These are phyloP conservation scores for Popillia japonica DNA, from an alignment of 1,140 invertebrate species.

Conservation along the genomic window DNA sequence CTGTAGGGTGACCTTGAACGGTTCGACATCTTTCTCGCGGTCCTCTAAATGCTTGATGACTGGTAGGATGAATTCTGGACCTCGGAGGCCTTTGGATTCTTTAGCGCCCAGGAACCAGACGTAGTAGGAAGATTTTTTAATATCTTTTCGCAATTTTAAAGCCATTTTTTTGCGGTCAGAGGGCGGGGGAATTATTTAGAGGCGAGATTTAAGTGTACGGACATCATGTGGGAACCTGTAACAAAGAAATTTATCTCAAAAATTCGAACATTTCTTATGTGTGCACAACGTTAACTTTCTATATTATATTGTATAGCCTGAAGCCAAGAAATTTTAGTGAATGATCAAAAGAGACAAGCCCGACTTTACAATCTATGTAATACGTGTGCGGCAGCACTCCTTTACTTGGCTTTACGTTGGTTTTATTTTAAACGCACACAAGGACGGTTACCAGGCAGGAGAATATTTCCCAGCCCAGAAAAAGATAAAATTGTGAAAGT, in stretches of 20 bases:
- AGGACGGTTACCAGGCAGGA: not conserved
- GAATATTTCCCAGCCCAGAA: not conserved
- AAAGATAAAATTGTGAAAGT: not conserved
- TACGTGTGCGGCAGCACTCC: not conserved
- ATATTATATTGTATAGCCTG: not conserved
- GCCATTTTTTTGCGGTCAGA: constrained; percentile 68
- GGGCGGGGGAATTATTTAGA: constrained; percentile 17
- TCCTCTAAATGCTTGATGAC: constrained; percentile 86
- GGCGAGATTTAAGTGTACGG: not conserved
- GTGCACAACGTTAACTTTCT: not conserved
- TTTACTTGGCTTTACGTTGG: not conserved
- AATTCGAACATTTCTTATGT: no score
- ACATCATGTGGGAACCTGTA: not conserved
- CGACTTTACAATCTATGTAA: not conserved
- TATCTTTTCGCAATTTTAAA: constrained; percentile 79
- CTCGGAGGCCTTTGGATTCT: constrained; percentile 88
- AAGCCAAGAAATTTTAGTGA: constrained; percentile 11
- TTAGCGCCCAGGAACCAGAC: constrained; percentile 97
- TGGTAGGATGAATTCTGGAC: constrained; percentile 80
- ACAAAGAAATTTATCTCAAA: not conserved
- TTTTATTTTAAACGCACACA: not conserved
- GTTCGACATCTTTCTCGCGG: constrained; percentile 84
- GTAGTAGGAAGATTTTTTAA: constrained; percentile 96
- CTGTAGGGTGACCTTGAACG: constrained; percentile 88
- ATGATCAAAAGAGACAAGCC: not conserved